phyloP scores from a whole-genome alignment of 92 coral and sea anemone species.

The Phymanthus crucifer region DNA sequence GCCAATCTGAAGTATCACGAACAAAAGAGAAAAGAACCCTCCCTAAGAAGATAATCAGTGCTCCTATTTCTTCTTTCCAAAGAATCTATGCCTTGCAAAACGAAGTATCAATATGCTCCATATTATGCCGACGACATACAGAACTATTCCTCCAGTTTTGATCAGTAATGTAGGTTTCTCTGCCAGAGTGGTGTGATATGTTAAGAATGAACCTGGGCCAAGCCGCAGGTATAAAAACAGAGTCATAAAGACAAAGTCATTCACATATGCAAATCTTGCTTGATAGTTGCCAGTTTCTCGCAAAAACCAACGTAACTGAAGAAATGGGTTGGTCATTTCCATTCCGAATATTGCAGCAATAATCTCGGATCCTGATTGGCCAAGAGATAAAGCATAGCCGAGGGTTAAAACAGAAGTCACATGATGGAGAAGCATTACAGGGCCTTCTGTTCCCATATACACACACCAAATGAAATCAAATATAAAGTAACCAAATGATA shows the following conservation, averaged over 20 bases:
- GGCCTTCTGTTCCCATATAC: conserved; percentile 89
- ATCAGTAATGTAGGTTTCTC: conserved; percentile 66
- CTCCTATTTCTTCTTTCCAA: conserved; percentile 46
- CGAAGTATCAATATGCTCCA: conserved; percentile 76
- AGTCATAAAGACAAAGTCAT: conserved; percentile 78
- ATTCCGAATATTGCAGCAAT: conserved; percentile 88
- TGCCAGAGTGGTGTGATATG: conserved; percentile 48
- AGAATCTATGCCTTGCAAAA: conserved; percentile 85
- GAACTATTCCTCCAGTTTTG: conserved; percentile 74
- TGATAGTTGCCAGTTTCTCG: conserved; percentile 81
- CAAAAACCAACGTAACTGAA: conserved; percentile 92
- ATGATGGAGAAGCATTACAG: conserved; percentile 86
- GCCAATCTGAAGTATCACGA: too few species aligned
- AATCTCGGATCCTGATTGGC: conserved; percentile 84
- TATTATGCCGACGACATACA: conserved; percentile 80
- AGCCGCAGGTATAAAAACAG: conserved; percentile 77
- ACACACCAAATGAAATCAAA: conserved; percentile 92
- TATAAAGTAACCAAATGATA: conserved; percentile 84
- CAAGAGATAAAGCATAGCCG: conserved; percentile 50
- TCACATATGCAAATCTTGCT: conserved; percentile 71
- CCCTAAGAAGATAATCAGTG: background rate
- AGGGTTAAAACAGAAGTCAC: conserved; percentile 62
- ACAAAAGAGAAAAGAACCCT: too few species aligned
- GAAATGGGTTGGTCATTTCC: conserved; percentile 89
- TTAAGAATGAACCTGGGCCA: conserved; percentile 82